phyloP scores from a whole-genome alignment of 92 coral and sea anemone genomes.

The Palythoa heliodiscus region DNA sequence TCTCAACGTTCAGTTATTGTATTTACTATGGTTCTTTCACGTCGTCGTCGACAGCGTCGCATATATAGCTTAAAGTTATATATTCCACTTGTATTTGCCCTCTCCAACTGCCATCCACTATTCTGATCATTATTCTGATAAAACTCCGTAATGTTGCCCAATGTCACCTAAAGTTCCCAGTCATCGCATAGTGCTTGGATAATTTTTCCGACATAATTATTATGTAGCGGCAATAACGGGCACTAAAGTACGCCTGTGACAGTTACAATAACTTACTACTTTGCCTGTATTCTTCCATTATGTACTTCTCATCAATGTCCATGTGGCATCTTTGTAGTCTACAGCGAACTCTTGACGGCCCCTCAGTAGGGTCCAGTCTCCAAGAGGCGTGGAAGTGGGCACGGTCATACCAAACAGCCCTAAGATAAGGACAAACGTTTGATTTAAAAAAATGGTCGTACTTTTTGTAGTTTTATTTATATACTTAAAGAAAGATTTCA shows the following conservation, averaged over 20 bases:
- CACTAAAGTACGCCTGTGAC: not conserved
- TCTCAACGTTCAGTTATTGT: no score
- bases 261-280: constrained; percentile 63
- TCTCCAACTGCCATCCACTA: no score
- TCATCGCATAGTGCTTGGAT: no score
- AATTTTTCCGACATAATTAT: not conserved
- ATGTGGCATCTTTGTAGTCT: constrained; percentile 93
- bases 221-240: not conserved
- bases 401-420: constrained; percentile 95
- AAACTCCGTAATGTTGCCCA: no score
- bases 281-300: constrained; percentile 80
- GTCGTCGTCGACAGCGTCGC: no score
- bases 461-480: not conserved
- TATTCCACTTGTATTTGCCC: no score
- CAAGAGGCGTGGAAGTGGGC: constrained; percentile 86
- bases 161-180: no score
- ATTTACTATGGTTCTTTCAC: no score
- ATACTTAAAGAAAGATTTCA: not conserved
- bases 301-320: constrained; percentile 75
- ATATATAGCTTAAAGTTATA: no score
- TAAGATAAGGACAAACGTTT: not conserved
- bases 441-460: not conserved
- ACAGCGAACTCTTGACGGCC: constrained; percentile 93
- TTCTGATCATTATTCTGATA: no score
- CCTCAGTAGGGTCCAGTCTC: constrained; percentile 98